A percentile compares a stretch with the other conserved stretches of the same genome.
Evolutionary conservation across 1,140 invertebrate species (phyloP).

Genomic region (Apis florea): DNA sequence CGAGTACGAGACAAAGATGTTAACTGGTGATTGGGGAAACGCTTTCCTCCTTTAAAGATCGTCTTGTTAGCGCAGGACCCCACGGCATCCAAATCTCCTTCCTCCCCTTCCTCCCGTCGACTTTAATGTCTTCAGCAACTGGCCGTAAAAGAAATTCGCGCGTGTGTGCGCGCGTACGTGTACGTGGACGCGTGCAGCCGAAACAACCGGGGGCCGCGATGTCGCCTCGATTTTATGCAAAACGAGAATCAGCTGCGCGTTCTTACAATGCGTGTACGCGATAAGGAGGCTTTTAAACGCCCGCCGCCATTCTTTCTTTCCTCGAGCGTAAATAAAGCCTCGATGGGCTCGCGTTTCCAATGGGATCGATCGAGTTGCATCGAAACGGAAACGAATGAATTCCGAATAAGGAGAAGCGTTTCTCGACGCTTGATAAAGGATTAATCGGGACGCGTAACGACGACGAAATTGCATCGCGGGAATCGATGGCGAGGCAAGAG

Average conservation of each 20-base stretch:
- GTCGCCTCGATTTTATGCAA: slow-evolving; percentile 55
- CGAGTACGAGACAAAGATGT: slow-evolving; percentile 75
- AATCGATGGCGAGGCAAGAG: neutral
- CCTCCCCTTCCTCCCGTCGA: slow-evolving; percentile 41
- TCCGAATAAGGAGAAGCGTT: neutral
- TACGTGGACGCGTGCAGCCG: slow-evolving; percentile 17
- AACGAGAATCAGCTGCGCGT: slow-evolving; percentile 49
- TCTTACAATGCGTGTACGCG: slow-evolving; percentile 41
- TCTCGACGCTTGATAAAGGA: neutral
- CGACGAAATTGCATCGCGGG: neutral
- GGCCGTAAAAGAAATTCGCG: slow-evolving; percentile 61
- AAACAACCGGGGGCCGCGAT: slow-evolving; percentile 4
- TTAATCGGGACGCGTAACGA: neutral
- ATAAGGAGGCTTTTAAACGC: slow-evolving; percentile 55
- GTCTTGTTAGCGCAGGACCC: slow-evolving; percentile 69
- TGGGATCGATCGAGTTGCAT: neutral
- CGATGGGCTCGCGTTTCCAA: neutral
- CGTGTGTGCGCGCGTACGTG: neutral
- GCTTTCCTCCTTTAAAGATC: slow-evolving; percentile 73
- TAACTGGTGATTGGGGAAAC: slow-evolving; percentile 75
- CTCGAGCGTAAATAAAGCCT: slow-evolving; percentile 19
- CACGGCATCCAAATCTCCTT: slow-evolving; percentile 65
- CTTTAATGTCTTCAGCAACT: slow-evolving; percentile 68
- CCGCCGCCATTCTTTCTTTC: slow-evolving; percentile 17
- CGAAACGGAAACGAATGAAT: neutral